phyloP scores from a whole-genome alignment of 2,888 invertebrate genomes.

The Helobdella robusta region DNA sequence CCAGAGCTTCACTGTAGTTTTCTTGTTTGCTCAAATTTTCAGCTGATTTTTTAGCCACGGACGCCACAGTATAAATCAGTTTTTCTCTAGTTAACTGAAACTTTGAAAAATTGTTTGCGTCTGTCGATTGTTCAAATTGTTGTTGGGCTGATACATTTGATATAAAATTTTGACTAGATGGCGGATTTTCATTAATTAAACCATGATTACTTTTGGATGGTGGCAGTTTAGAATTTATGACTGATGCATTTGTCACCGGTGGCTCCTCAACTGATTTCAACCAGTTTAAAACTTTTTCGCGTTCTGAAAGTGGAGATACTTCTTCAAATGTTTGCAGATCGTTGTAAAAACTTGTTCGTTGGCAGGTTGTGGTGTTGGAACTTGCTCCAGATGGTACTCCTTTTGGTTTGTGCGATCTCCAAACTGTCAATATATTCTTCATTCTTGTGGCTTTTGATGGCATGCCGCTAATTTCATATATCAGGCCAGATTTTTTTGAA shows the following conservation, averaged over 20 bases:
- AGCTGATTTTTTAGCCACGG: conserved; percentile 14
- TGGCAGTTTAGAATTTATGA: background rate
- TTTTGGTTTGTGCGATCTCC: conserved; percentile 11
- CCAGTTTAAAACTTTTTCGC: conserved; percentile 27
- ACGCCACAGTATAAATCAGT: conserved; percentile 11
- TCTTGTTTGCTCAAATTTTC: conserved; percentile 20
- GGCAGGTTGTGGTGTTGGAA: background rate
- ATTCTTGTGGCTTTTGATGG: conserved; percentile 15
- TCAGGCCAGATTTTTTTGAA: conserved; percentile 13
- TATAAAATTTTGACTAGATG: background rate
- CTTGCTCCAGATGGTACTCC: conserved; percentile 15
- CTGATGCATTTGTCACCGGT: background rate
- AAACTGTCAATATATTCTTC: conserved; percentile 22
- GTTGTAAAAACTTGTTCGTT: background rate
- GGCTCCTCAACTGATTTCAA: conserved; percentile 25
- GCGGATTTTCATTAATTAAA: too few relatives aligned
- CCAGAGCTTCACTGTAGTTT: conserved; percentile 24
- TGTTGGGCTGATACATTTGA: background rate
- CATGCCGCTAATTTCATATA: background rate
- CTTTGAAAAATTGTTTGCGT: too few relatives aligned
- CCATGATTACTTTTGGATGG: background rate
- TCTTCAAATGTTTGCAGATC: conserved; percentile 33
- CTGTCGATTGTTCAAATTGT: background rate
- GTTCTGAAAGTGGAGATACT: conserved; percentile 33
- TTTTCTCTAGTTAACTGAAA: background rate